phyloP scores from a whole-genome alignment of 2,113 vertebrate species.

The Alouatta palliata region DNA sequence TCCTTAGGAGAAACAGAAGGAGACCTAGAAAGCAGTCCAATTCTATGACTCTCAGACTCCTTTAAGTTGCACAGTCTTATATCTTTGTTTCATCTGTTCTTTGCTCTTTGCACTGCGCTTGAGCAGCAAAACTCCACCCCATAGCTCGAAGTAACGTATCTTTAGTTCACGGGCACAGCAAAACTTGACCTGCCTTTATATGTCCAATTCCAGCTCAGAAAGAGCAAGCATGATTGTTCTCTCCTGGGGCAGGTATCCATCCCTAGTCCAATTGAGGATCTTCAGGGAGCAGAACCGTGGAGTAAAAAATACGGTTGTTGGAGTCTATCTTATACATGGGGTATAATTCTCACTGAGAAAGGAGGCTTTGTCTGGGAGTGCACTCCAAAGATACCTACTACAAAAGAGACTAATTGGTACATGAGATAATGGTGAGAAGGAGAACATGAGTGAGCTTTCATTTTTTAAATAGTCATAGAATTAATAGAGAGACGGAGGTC shows the following conservation, averaged over 20 bases:
- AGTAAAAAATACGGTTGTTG: neutral
- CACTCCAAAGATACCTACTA: neutral
- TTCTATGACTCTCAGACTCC: no score
- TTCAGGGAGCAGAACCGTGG: neutral
- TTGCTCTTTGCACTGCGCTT: neutral
- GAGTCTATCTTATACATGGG: neutral
- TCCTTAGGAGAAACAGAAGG: neutral
- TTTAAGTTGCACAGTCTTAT: neutral
- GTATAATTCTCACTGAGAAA: neutral
- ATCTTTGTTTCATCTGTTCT: neutral
- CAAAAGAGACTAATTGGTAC: neutral
- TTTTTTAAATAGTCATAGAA: neutral
- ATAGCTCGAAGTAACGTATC: neutral
- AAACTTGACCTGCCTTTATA: neutral
- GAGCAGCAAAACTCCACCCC: neutral
- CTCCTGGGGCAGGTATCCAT: neutral
- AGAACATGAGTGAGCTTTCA: neutral
- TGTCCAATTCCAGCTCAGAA: neutral
- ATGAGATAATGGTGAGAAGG: neutral
- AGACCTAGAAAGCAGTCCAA: neutral
- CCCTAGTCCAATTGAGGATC: no score
- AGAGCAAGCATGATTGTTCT: neutral
- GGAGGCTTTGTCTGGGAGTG: neutral
- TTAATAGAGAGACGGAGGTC: neutral
- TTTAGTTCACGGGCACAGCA: neutral